Evolutionary conservation across 2,797 vertebrate genomes (phyloP), one percentile per base, ranked within the genome.

Genomic region (Spondyliosoma cantharus): DNA sequence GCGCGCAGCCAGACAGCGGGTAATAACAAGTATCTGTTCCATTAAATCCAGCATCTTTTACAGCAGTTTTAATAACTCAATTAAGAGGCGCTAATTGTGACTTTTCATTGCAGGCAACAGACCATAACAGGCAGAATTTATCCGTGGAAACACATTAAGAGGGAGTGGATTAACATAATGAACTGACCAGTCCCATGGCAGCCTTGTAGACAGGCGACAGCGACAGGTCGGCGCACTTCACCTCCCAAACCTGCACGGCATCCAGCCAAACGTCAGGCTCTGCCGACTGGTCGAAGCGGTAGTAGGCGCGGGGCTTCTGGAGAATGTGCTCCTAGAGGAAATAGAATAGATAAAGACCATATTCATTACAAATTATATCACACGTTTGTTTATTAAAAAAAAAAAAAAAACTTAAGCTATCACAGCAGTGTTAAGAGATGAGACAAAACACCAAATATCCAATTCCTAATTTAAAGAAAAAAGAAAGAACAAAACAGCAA

Each of bases 201-300:
- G 97, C 97, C 14, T 97, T 97, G 92, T 98, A 96, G 86, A 97
- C 83, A 0, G 97, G 97, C 0, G 97, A 98, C 79, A 98, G 92
- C 0, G 97, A 97, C 29, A 98, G 94, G 83, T 98, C 97, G 0
- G 96, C 96, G 0, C 97, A 98, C 90, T 97, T 97, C 82, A 98
- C 97, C 81, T 98, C 97, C 97, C 97, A 98, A 7, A 97, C 97
- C 27, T 96, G 92, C 3, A 95, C 90, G 1, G 96, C 95, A 3
- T 97, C 96, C 66, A 98, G 91, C 97, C 97, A 98, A 74, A 96
- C 93, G 67, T 97, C 97, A 0, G 97, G 97, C 85, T 96, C 95
- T 0, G 93, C 87, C 0, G 95, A 94, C 2, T 94, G 95, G 27
- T 96, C 97, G 3, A 93, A 86, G 6, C 96, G 95, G 85, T 97